Evolutionary conservation across 2,113 vertebrate genomes (phyloP).

Genomic region (Ceyx melanurus): DNA sequence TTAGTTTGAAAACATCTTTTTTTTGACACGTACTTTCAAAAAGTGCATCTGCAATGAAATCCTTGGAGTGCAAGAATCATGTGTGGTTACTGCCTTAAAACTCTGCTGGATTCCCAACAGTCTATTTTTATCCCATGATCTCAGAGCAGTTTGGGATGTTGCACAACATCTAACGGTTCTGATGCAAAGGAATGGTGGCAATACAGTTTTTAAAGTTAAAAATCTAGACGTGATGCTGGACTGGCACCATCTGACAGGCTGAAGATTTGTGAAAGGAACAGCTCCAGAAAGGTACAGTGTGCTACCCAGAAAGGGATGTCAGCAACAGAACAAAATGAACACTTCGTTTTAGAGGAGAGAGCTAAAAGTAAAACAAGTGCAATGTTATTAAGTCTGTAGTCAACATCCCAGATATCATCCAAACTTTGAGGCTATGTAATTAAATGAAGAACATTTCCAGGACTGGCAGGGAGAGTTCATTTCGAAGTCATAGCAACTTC

Average conservation of each 20-base stretch:
- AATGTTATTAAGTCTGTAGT: not conserved
- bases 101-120: not conserved
- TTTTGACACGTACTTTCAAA: not conserved
- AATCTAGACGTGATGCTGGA: not conserved
- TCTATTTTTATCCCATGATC: constrained; percentile 13
- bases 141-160: constrained; percentile 7
- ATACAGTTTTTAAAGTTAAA: not conserved
- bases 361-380: not conserved
- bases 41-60: not conserved
- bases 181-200: constrained; percentile 23
- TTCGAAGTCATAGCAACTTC: constrained; percentile 9
- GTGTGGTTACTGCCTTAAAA: not conserved
- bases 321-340: not conserved
- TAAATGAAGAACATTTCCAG: constrained; percentile 31
- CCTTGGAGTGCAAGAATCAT: not conserved
- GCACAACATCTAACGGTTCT: constrained; percentile 12
- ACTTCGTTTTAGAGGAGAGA: not conserved
- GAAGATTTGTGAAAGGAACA: not conserved
- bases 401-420: not conserved
- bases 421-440: not conserved
- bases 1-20: not conserved
- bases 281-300: not conserved
- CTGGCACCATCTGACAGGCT: not conserved
- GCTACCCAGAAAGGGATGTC: not conserved
- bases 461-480: constrained; percentile 18